These are phyloP conservation scores for Actinia tenebrosa DNA, from an alignment of 64 coral and sea anemone species.

Conservation along the genomic window DNA sequence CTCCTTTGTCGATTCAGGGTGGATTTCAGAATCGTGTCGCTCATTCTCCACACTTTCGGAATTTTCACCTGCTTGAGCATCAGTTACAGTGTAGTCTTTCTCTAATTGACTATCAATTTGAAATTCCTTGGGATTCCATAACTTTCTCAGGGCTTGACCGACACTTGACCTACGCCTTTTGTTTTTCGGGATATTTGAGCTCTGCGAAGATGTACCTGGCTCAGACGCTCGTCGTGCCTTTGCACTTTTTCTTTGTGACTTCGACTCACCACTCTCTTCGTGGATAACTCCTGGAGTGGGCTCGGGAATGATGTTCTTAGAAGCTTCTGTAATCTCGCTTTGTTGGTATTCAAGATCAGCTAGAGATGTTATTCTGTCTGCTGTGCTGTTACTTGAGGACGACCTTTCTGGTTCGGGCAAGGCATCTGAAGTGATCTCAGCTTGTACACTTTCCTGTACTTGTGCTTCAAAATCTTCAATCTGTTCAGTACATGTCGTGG, in stretches of 20 bases:
- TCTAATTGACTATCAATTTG: neutral
- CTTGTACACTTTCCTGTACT: too few relatives aligned
- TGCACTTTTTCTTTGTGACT: too few relatives aligned
- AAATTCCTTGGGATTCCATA: neutral
- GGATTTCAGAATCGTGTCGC: neutral
- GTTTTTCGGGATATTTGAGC: neutral
- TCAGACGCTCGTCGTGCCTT: neutral
- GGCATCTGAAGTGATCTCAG: too few relatives aligned
- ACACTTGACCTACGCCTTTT: neutral
- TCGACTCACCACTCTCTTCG: too few relatives aligned
- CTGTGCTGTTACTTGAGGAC: too few relatives aligned
- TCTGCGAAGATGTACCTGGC: neutral
- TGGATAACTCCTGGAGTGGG: too few relatives aligned
- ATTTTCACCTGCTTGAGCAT: neutral
- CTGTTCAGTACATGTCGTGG: neutral
- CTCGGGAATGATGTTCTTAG: too few relatives aligned
- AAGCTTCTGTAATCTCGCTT: too few relatives aligned
- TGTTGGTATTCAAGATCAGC: too few relatives aligned
- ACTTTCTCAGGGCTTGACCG: neutral
- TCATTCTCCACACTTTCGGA: neutral
- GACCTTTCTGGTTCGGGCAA: too few relatives aligned
- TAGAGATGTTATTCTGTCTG: too few relatives aligned
- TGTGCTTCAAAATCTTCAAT: neutral
- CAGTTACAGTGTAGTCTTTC: neutral
- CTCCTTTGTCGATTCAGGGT: neutral